Evolutionary conservation across 2,888 invertebrate species (phyloP).

Genomic region (Caenorhabditis panamensis): DNA sequence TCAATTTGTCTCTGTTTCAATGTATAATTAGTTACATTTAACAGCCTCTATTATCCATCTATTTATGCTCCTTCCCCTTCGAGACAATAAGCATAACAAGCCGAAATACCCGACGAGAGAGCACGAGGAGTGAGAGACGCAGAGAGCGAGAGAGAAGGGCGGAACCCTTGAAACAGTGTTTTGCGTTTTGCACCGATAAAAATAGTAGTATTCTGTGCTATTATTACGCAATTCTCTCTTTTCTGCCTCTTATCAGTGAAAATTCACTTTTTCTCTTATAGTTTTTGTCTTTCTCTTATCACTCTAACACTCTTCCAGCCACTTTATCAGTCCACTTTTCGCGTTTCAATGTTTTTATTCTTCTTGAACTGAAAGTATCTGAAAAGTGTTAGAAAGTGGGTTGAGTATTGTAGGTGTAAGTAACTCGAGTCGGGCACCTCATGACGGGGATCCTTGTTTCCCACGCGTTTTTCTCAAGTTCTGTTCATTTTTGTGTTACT

Average conservation of each 20-base stretch:
- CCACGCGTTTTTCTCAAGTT: not conserved
- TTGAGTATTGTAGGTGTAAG: too few species aligned
- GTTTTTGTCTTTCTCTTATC: too few species aligned
- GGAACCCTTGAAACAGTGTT: not conserved
- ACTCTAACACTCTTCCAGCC: too few species aligned
- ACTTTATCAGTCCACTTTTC: not conserved
- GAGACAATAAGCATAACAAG: too few species aligned
- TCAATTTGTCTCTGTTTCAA: too few species aligned
- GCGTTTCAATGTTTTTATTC: not conserved
- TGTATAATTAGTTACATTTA: slow-evolving; percentile 23
- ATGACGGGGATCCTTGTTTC: not conserved
- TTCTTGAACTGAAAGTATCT: not conserved
- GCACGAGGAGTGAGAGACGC: not conserved
- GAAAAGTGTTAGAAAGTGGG: too few species aligned
- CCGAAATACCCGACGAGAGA: slow-evolving; percentile 5
- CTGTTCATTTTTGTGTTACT: too few species aligned
- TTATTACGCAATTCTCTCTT: not conserved
- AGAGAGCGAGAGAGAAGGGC: slow-evolving; percentile 10
- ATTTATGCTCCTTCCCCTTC: too few species aligned
- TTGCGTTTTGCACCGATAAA: not conserved
- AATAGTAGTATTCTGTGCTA: not conserved
- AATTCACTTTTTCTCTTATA: too few species aligned
- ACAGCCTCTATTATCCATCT: slow-evolving; percentile 28
- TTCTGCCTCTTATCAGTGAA: not conserved
- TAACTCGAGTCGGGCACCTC: not conserved